Evolutionary conservation across 2,888 invertebrate species (phyloP).

Genomic region (Cotesia congregata): DNA sequence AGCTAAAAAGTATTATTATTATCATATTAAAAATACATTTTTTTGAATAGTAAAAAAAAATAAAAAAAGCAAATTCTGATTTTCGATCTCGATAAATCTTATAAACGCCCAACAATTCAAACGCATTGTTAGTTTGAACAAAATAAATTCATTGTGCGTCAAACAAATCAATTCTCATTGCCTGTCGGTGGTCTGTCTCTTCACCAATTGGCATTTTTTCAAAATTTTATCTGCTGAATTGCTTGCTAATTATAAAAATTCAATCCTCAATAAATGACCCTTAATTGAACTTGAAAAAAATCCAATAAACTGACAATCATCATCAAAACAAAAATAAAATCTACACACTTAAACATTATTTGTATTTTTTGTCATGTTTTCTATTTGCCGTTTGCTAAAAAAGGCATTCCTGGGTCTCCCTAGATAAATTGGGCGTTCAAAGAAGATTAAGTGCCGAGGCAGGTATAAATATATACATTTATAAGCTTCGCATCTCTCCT

Average conservation of each 20-base stretch:
- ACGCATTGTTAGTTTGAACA: background rate
- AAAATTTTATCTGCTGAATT: background rate
- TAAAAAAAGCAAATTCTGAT: too few species aligned
- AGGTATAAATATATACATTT: background rate
- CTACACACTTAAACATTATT: too few species aligned
- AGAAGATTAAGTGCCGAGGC: background rate
- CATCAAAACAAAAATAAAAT: too few species aligned
- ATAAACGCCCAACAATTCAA: too few species aligned
- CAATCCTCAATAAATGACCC: background rate
- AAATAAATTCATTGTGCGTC: conserved; percentile 41
- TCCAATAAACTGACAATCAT: background rate
- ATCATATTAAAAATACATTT: too few species aligned
- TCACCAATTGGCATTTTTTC: background rate
- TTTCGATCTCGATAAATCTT: too few species aligned
- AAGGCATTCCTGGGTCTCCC: background rate
- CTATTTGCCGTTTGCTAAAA: background rate
- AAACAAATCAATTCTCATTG: conserved; percentile 28
- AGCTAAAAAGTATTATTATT: too few species aligned
- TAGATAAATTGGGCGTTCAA: background rate
- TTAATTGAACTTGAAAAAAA: background rate
- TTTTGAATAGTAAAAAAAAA: too few species aligned
- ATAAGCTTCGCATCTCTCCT: background rate
- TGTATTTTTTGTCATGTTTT: background rate
- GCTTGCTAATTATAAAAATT: background rate
- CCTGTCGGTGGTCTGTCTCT: conserved; percentile 41